A percentile compares a stretch with the other conserved stretches of the same genome.
Evolutionary conservation across 2,113 vertebrate genomes (phyloP).

Genomic region (Ursus arctos): DNA sequence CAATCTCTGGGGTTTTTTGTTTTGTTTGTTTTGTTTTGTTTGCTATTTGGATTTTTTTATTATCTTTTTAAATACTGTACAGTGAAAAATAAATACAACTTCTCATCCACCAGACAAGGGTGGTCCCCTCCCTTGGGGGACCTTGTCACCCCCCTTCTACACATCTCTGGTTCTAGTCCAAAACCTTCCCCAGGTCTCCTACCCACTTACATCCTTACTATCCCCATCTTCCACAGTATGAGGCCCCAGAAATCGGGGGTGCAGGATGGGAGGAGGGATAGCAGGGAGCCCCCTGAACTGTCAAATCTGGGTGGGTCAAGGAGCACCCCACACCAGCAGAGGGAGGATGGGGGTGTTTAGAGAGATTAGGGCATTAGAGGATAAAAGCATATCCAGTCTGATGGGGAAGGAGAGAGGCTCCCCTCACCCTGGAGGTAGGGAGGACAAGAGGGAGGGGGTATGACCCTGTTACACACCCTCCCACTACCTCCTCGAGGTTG

Average conservation of each 20-base stretch:
- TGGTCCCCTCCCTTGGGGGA: constrained; percentile 58
- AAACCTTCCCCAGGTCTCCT: constrained; percentile 85
- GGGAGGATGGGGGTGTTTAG: constrained; percentile 76
- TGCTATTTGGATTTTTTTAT: constrained; percentile 84
- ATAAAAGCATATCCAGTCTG: constrained; percentile 85
- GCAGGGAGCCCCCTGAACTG: constrained; percentile 80
- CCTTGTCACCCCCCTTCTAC: constrained; percentile 76
- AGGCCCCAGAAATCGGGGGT: constrained; percentile 80
- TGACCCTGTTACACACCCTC: constrained; percentile 83
- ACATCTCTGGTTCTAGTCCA: constrained; percentile 82
- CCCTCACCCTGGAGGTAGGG: constrained; percentile 80
- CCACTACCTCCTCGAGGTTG: constrained; percentile 82
- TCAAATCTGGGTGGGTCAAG: constrained; percentile 80
- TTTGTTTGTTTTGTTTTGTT: neutral
- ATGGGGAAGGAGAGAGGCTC: constrained; percentile 81
- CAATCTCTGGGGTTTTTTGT: neutral
- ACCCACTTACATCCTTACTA: constrained; percentile 81
- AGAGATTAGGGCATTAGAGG: constrained; percentile 82
- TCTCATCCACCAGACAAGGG: constrained; percentile 85
- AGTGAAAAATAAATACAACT: constrained; percentile 88
- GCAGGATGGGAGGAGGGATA: constrained; percentile 81
- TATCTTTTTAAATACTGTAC: constrained; percentile 89
- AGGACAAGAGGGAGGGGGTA: constrained; percentile 78
- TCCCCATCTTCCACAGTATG: constrained; percentile 85
- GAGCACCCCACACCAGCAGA: constrained; percentile 79